Evolutionary conservation across 2,888 invertebrate species (phyloP), one percentile per base, ranked within the genome.

Genomic region (Drosophila falleni): DNA sequence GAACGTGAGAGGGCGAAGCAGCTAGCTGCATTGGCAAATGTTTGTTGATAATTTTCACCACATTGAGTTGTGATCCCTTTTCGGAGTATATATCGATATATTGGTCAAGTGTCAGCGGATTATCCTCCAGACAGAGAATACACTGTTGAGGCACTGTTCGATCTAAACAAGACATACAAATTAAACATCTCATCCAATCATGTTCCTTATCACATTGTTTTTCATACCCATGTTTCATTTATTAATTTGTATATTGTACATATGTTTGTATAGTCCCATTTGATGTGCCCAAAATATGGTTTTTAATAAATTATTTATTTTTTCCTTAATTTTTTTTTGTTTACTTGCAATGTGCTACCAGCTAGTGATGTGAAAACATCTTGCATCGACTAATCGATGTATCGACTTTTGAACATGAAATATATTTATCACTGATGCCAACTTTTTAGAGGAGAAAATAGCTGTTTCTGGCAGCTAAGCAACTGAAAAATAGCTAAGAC

Each of bases 41-140:
- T 51, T 87, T 80, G 46, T 71, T 71, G 29, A 86, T 76, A 26
- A 86, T 85, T 13, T 74, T 55, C 15, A 80, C 54, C 15, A 80
- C 70, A 53, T 85, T 75, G 29, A 84, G 55, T 23, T 79, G 61
- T 8, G 9, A 2, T 5, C 65, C 80, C 33, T 68, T 64, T 5
- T 56, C 10, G 5, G 87, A 84, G 29, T 77, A 62, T 5, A 86
- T 56, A n/a, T 85, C 71, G 39, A 85, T 50, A 26, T 64, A 84
- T 11, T 69, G 71, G 5, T 65, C 41, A 39, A 61, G 46, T 10
- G 54, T 29, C n/a, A 55, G 59, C n/a, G 65, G 33, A 58, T 76
- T 78, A 33, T 84, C 85, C 50, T 85, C 89, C 64, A 87, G 67
- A 51, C 86, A 86, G 29, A 86, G 81, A 44, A 85, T 41, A 42